Base-by-base conservation (phyloP, 2,113 vertebrate species). In the Pholis gunnellus region DNA sequence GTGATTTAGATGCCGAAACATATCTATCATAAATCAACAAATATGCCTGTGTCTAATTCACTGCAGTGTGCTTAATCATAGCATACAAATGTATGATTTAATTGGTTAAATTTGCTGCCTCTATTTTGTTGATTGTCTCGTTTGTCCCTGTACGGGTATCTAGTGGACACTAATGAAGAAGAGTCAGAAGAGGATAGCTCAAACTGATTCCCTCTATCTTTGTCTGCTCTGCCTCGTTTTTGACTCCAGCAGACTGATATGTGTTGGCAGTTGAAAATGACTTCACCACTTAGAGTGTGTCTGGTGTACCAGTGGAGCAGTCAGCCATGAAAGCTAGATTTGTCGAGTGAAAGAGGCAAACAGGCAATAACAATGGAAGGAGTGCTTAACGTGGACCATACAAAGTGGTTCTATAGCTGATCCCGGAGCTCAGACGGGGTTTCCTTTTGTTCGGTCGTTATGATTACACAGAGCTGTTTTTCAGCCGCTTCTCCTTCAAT, bases 401-500 rank as follows among this genome's bases (percentile, higher is more conserved):
- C 36, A 31, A 29, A 78, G 75, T 82, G 74, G 66, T 79, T 83
- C 1, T 61, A 34, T 34, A 63, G 69, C 69, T 90, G 79, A 86
- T 86, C 79, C 79, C 59, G 29, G 73, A 81, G 85, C 73, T 88
- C 65, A 82, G 38, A 18, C n/a, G 4, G 57, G 17, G 27, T 52
- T 87, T 60, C 57, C 27, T 73, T 79, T 74, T 57, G 44, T 48
- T 75, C 18, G 57, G 57, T 71, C 68, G 54, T 52, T 69, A 25
- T 71, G 59, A 72, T 81, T 63, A 81, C 75, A 74, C 70, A 74
- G 61, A 85, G 42, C 25, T 83, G 71, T 86, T 82, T 82, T 87
- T 83, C 79, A 71, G 38, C 31, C 13, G 7, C 22, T 27, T 65
- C 1, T 57, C 48, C 36, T 72, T 72, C 46, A n/a, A 74, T 36